Evolutionary conservation across 1,140 invertebrate species (phyloP).

Genomic region (Helicorthomorpha holstii): DNA sequence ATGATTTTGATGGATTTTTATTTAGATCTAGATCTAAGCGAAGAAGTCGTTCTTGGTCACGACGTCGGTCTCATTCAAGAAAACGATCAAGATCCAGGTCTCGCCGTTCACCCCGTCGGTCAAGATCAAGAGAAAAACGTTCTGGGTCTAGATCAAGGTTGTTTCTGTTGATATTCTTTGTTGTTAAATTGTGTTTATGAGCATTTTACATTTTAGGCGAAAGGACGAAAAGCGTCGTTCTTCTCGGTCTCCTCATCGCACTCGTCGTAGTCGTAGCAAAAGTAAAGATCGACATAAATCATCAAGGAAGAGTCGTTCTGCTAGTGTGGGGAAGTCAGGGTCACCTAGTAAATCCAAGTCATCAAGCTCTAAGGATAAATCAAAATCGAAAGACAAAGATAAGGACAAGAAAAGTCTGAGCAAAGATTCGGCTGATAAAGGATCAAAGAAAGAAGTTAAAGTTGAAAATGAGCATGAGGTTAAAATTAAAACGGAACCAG

Average conservation of each 20-base stretch:
- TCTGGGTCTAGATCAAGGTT: neutral
- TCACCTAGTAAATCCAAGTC: too few species aligned
- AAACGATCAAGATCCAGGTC: slow-evolving; percentile 33
- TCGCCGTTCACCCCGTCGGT: slow-evolving; percentile 6
- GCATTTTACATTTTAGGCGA: neutral
- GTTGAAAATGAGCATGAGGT: neutral
- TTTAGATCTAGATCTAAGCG: slow-evolving; percentile 5
- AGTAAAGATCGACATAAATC: neutral
- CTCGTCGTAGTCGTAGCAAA: neutral
- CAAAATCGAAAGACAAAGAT: slow-evolving; percentile 1
- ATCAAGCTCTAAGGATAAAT: neutral
- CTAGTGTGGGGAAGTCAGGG: too few species aligned
- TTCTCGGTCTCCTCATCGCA: neutral
- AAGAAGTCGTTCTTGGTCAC: slow-evolving; percentile 8
- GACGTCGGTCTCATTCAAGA: slow-evolving; percentile 11
- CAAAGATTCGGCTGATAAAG: neutral
- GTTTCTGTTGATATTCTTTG: neutral
- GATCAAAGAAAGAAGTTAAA: neutral
- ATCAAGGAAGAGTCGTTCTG: neutral
- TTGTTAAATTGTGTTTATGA: neutral
- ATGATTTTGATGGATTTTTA: neutral
- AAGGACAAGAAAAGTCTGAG: neutral
- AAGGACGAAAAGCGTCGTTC: neutral
- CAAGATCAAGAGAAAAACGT: slow-evolving; percentile 5
- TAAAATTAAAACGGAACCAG: neutral